phyloP scores from a whole-genome alignment of 2,113 vertebrate genomes.

The Chloropsis hardwickii region DNA sequence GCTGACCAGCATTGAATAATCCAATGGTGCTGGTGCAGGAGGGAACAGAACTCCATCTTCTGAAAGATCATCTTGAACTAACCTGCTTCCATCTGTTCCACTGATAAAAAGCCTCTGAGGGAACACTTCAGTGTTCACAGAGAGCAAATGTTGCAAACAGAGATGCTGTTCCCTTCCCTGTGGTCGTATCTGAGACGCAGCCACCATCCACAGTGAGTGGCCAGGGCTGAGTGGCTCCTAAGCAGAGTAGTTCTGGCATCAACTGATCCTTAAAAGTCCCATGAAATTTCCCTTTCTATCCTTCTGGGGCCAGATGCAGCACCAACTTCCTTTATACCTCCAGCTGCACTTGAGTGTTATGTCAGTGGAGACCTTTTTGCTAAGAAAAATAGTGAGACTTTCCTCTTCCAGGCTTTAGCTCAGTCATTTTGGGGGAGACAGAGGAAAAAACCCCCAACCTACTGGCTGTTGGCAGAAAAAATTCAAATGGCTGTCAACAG shows the following conservation, averaged over 20 bases:
- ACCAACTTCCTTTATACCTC: not conserved
- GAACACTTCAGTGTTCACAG: not conserved
- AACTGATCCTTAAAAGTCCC: not conserved
- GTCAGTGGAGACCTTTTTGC: not conserved
- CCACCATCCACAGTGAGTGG: fast-evolving
- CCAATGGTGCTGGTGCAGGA: fast-evolving
- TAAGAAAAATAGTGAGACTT: not conserved
- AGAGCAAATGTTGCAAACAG: not conserved
- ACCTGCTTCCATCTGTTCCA: not conserved
- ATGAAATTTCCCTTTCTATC: not conserved
- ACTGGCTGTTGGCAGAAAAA: not conserved
- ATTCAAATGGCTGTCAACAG: not conserved
- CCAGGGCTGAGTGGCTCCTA: not conserved
- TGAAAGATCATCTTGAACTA: not conserved
- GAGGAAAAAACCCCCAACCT: fast-evolving
- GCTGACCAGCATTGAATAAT: fast-evolving
- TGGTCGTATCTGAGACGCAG: not conserved
- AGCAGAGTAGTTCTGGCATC: not conserved
- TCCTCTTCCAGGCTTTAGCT: not conserved
- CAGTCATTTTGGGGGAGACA: fast-evolving
- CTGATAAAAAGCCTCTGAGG: not conserved
- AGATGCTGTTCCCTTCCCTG: not conserved
- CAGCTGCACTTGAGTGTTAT: not conserved
- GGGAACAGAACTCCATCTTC: not conserved
- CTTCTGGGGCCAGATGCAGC: not conserved